Evolutionary conservation across 2,797 vertebrate genomes (phyloP).

Genomic region (Phaenicophaeus curvirostris): DNA sequence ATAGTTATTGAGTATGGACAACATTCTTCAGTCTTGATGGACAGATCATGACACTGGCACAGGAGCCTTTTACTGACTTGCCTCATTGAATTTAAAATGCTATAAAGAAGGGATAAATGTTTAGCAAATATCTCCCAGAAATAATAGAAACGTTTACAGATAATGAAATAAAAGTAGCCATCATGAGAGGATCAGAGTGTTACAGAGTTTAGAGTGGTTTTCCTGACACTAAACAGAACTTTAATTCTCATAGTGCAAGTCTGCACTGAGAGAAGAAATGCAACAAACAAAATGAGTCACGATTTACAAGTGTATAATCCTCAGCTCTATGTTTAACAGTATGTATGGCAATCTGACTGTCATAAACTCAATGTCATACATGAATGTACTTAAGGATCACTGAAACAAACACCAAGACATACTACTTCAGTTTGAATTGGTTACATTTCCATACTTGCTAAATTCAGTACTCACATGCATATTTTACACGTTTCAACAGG

Average conservation of each 20-base stretch:
- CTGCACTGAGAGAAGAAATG: neutral
- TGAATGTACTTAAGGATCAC: neutral
- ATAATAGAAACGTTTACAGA: neutral
- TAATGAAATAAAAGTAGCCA: neutral
- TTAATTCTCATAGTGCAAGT: neutral
- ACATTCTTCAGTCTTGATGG: neutral
- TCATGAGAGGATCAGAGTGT: neutral
- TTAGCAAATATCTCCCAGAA: neutral
- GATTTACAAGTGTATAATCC: neutral
- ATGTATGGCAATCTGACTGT: neutral
- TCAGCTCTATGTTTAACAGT: neutral
- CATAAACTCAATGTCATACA: neutral
- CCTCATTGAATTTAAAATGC: neutral
- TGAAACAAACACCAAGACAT: conserved; percentile 19
- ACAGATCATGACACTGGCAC: neutral
- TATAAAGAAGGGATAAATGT: neutral
- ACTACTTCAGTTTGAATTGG: neutral
- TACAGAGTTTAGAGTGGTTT: neutral
- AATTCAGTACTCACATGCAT: conserved; percentile 7
- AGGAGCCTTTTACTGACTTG: neutral
- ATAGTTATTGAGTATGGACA: neutral
- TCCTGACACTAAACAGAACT: neutral
- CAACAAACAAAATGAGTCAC: neutral
- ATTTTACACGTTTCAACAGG: conserved; percentile 29
- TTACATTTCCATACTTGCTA: neutral